Percentiles rank a stretch among this genome's conserved stretches.
Conservation (phyloP, 1,140 invertebrate species). For the Gyrodactylus bullatarudis region DNA sequence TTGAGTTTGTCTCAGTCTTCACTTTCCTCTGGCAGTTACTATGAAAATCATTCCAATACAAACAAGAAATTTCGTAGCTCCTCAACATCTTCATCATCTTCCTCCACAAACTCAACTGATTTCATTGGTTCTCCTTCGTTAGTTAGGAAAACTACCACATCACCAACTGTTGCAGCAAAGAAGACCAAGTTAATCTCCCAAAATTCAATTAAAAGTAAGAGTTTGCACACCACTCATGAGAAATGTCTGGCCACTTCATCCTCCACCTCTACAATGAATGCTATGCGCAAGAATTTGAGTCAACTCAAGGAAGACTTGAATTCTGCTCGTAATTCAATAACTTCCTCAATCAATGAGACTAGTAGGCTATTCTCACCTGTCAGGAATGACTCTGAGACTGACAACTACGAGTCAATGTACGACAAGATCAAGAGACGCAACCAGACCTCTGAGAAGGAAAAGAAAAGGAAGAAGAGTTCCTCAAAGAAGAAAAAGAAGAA, state of each 20-base stretch:
- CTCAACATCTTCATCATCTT: background rate
- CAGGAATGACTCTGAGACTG: background rate
- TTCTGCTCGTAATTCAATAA: background rate
- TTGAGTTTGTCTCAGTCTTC: background rate
- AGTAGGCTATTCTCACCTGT: background rate
- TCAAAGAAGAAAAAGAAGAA: background rate
- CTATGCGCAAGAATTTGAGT: background rate
- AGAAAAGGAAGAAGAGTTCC: background rate
- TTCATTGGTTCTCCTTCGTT: too few species aligned
- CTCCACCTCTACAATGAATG: background rate
- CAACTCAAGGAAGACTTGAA: background rate
- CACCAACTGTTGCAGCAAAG: background rate
- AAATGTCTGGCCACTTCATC: background rate
- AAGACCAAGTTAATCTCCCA: background rate
- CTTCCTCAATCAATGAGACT: background rate
- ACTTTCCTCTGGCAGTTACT: background rate
- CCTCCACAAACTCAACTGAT: background rate
- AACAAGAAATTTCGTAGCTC: background rate
- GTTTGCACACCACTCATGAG: background rate
- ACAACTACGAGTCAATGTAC: constrained; percentile 7
- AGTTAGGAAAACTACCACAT: background rate
- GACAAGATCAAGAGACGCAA: constrained; percentile 4
- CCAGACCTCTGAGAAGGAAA: background rate
- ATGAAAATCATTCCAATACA: background rate
- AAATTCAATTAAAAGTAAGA: background rate